A percentile compares a stretch with the other conserved stretches of the same genome.
Evolutionary conservation across 1,140 invertebrate species (phyloP).

Genomic region (Zaprionus kolodkinae): DNA sequence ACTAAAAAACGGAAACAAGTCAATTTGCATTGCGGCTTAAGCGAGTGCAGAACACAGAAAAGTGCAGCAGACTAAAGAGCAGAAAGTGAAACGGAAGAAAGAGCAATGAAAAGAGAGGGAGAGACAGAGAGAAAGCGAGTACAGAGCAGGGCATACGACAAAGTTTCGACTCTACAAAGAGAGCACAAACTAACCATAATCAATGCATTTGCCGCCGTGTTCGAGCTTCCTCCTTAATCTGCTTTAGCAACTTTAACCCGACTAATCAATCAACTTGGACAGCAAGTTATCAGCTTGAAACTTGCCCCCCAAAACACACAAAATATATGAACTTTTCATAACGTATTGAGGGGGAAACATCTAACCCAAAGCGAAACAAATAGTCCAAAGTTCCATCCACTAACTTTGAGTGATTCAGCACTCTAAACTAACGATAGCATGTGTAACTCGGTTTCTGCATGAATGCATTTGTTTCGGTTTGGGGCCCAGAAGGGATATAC

Average conservation of each 20-base stretch:
- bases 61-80: conserved; percentile 22
- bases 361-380: background rate
- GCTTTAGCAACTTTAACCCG: conserved; percentile 33
- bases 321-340: conserved; percentile 15
- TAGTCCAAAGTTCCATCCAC: background rate
- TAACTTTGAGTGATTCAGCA: background rate
- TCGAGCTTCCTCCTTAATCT: conserved; percentile 5
- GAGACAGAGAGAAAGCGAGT: conserved; percentile 1
- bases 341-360: background rate
- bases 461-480: too few species aligned
- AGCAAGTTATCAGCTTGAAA: conserved; percentile 44
- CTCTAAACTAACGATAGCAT: background rate
- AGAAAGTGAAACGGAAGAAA: conserved; percentile 22
- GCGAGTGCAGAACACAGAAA: conserved; percentile 50
- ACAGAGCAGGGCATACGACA: background rate
- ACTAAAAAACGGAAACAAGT: conserved; percentile 73
- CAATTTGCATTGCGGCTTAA: conserved; percentile 81
- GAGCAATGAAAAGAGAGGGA: conserved; percentile 6
- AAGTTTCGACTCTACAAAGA: background rate
- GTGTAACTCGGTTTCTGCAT: too few species aligned
- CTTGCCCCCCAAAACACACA: conserved; percentile 11
- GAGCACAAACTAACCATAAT: conserved; percentile 18
- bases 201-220: conserved; percentile 20
- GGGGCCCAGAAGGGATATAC: too few species aligned
- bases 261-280: conserved; percentile 51